Base-by-base conservation (phyloP, 2,113 vertebrate species). In the Rostratula benghalensis region DNA sequence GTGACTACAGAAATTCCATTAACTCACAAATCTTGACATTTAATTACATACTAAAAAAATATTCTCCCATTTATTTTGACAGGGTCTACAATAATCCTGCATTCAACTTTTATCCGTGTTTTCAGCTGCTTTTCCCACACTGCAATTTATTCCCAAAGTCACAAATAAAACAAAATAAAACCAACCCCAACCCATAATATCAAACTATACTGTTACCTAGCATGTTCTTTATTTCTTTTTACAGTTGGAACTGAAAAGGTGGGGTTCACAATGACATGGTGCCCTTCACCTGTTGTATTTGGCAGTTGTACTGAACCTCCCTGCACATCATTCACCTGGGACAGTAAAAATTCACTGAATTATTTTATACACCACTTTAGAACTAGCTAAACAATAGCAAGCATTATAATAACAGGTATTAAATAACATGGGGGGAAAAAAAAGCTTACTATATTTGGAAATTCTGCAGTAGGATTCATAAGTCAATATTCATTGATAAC, bases 1-100 rank as follows among this genome's bases (percentile, higher is more conserved):
- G 97, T 95, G 94, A 97, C 97, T 97, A 97, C 87, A 97, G 95
- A 98, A 98, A 97, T 97, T 96, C 98, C 98, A 98, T 98, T 98
- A 98, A 96, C 97, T 97, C 97, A 97, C 95, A 97, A 97, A 97
- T 97, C 95, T 97, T 97, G 97, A 97, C 97, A 97, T 94, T 96
- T 98, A 98, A 98, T 98, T 98, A 96, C 96, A 97, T 65, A 95
- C 92, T 97, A 96, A 97, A 97, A 46, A 98, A 97, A 96, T 95
- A 96, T 98, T 97, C 92, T 73, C 61, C 89, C 74, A 97, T 97
- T 97, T 97, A 87, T 94, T 97, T 96, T 97, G 97, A 98, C 96
- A 97, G 94, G 83, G 89, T 87, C 88, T 95, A 96, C 92, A 97
- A 97, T 95, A 97, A 97, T 97, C 95, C 92, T 41, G 83, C 70